Evolutionary conservation across 2,888 invertebrate genomes (phyloP), one percentile per base, ranked within the genome.

Genomic region (Chrysotoxum bicinctum): DNA sequence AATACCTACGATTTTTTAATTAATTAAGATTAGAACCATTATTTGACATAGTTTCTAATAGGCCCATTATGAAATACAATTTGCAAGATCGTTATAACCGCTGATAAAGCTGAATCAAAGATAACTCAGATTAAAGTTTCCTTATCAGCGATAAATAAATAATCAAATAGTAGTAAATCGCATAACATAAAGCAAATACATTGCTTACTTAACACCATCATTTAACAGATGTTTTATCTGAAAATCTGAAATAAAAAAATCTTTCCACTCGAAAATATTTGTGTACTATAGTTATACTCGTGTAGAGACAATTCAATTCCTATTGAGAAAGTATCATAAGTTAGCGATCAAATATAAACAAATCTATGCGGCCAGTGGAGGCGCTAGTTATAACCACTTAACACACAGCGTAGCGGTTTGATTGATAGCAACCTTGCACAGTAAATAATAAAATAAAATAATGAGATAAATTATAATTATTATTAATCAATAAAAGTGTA

Each of bases 371-470:
- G 10, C 30, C 7, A 12, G 35, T 1, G 19, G 14, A n/a, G 43
- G 62, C 62, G 43, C 62, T 62, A 62, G 30, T 43, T n/a, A n/a
- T 40, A 62, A 43, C 26, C 60, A 60, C 40, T 43, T 60, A 40
- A 60, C 23, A 60, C 40, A 43, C 2, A 56, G 8, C 12, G 6
- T 23, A 43, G 32, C 45, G 16, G n/a, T 30, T 21, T 60, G 58
- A 76, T 60, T 68, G 32, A 52, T 40, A 19, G 8, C 32, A 60
- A 56, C 77, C 70, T 64, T 64, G 70, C 48, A 62, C 8, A 26
- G 52, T 26, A 66, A 66, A 56, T 78, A 58, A 58, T 58, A 58
- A 58, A 58, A 58, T 58, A 58, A 58, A 58, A 37, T 58, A 64
- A 10, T 37, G 12, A 72, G 30, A 50, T 72, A 64, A 56, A 72